Conservation (phyloP, 2,888 invertebrate species). For the Limnephilus marmoratus region DNA sequence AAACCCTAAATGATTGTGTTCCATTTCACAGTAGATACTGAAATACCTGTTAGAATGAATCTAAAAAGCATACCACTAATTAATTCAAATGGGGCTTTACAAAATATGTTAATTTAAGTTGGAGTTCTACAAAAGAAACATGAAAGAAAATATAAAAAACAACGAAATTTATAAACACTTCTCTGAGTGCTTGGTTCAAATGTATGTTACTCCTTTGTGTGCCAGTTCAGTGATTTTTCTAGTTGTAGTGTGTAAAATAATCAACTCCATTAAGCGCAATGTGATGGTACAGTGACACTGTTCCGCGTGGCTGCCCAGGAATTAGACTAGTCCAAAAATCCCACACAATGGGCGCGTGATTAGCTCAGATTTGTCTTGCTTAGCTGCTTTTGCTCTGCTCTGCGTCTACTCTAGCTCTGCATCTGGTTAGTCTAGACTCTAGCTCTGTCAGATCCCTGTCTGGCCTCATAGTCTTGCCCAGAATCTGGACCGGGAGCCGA, state of each 20-base stretch:
- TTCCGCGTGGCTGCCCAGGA: not conserved
- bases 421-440: not conserved
- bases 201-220: not conserved
- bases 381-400: not conserved
- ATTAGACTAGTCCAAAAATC: constrained; percentile 3
- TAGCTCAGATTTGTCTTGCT: not conserved
- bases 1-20: not conserved
- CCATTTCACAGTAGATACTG: not conserved
- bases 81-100: not conserved
- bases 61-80: not conserved
- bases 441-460: not conserved
- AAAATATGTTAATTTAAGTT: not conserved
- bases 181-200: not conserved
- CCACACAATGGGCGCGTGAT: not conserved
- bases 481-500: not conserved
- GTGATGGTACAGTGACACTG: not conserved
- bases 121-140: not conserved
- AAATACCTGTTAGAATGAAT: not conserved
- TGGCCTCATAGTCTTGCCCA: not conserved
- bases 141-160: not conserved
- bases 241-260: not conserved
- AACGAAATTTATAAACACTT: not conserved
- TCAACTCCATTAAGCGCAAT: not conserved
- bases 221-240: not conserved
- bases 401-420: not conserved